phyloP scores from a whole-genome alignment of 2,888 invertebrate genomes.

The Epiblema foenella region DNA sequence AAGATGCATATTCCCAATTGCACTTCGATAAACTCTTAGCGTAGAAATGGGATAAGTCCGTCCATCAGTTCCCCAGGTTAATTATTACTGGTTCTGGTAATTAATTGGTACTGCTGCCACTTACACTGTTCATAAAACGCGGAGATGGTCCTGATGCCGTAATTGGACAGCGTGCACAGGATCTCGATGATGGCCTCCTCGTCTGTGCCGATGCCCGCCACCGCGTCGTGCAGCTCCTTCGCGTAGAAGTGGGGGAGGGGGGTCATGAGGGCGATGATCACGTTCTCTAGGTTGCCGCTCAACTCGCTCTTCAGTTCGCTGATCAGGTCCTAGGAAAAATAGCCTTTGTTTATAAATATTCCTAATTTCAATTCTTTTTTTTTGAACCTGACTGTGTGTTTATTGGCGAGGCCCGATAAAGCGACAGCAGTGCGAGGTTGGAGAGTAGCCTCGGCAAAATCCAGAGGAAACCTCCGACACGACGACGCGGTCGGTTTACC shows the following conservation, averaged over 20 bases:
- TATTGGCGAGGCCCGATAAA: too few species aligned
- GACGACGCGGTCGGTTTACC: too few species aligned
- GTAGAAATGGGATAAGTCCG: too few species aligned
- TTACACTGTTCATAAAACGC: slow-evolving; percentile 92
- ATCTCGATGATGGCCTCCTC: slow-evolving; percentile 97
- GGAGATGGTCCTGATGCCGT: slow-evolving; percentile 93
- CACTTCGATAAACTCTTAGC: neutral
- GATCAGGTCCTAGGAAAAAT: slow-evolving; percentile 86
- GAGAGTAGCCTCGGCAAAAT: too few species aligned
- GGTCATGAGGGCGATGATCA: slow-evolving; percentile 95
- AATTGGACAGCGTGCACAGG: slow-evolving; percentile 95
- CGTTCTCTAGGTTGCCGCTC: slow-evolving; percentile 95
- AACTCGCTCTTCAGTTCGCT: slow-evolving; percentile 95
- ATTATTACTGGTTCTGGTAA: neutral
- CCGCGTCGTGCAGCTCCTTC: slow-evolving; percentile 94
- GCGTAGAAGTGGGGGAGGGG: slow-evolving; percentile 96
- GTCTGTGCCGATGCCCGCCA: slow-evolving; percentile 94
- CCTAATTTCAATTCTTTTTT: too few species aligned
- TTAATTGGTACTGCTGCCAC: slow-evolving; percentile 56
- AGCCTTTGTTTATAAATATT: too few species aligned
- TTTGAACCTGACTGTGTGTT: too few species aligned
- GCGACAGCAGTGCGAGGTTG: too few species aligned
- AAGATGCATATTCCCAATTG: too few species aligned
- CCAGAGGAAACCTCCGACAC: too few species aligned
- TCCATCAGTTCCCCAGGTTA: neutral